Evolutionary conservation across 2,888 invertebrate genomes (phyloP).

Genomic region (Morpho achilles): DNA sequence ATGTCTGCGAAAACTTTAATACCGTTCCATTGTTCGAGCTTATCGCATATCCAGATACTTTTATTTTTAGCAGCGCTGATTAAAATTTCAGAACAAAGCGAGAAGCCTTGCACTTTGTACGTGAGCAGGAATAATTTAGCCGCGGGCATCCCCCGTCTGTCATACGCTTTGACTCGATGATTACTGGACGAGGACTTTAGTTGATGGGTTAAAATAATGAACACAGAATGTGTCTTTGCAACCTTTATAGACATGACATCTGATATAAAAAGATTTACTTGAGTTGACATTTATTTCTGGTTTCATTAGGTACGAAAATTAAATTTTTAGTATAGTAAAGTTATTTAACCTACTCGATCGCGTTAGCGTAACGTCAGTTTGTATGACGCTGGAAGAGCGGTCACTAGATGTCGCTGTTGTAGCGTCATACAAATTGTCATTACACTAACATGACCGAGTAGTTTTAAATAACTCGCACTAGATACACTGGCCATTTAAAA

Average conservation of each 20-base stretch:
- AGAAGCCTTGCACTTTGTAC: slow-evolving; percentile 55
- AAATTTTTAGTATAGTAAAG: no score
- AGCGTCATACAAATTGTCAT: no score
- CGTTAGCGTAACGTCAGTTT: no score
- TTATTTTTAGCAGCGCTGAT: slow-evolving; percentile 43
- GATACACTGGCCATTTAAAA: no score
- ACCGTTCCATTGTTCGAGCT: slow-evolving; percentile 26
- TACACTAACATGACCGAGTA: no score
- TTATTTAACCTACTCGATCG: no score
- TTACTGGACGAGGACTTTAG: slow-evolving; percentile 44
- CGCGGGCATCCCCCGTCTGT: slow-evolving; percentile 56
- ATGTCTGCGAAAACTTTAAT: slow-evolving; percentile 26
- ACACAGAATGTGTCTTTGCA: slow-evolving; percentile 21
- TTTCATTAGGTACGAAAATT: no score
- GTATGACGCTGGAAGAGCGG: no score
- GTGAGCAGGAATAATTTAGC: slow-evolving; percentile 72
- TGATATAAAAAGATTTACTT: no score
- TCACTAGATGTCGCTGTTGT: no score
- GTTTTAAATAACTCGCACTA: no score
- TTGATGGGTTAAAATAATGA: slow-evolving; percentile 35
- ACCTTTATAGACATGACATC: slow-evolving; percentile 13
- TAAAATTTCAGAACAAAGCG: slow-evolving; percentile 70
- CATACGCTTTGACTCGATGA: slow-evolving; percentile 55
- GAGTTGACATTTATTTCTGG: no score
- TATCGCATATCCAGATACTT: slow-evolving; percentile 24